A percentile compares a stretch with the other conserved stretches of the same genome.
Conservation (phyloP, 2,797 vertebrate genomes). For the Dicrostonyx torquatus region DNA sequence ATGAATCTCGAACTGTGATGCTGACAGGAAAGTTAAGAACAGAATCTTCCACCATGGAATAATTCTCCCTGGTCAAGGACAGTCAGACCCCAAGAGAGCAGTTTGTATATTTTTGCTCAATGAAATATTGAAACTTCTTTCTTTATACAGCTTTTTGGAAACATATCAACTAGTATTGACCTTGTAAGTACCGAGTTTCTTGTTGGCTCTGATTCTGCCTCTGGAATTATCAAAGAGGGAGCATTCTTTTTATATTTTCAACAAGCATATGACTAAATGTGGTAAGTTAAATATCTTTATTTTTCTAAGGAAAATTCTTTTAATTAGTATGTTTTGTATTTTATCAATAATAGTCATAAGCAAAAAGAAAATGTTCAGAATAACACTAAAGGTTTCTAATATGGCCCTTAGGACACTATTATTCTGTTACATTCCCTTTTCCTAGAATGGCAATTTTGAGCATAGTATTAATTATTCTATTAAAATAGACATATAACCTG, state of each 20-base stretch:
- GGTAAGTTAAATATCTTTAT: constrained; percentile 54
- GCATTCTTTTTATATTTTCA: constrained; percentile 63
- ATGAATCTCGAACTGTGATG: constrained; percentile 19
- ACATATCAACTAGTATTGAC: constrained; percentile 64
- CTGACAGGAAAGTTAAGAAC: constrained; percentile 41
- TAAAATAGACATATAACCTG: background rate
- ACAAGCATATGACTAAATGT: constrained; percentile 42
- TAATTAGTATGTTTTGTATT: constrained; percentile 13
- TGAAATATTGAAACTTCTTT: constrained; percentile 66
- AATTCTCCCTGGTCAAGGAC: constrained; percentile 54
- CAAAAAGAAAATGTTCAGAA: constrained; percentile 55
- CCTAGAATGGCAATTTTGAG: background rate
- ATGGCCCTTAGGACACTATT: constrained; percentile 3
- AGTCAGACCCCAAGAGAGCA: constrained; percentile 58
- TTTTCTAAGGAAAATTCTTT: constrained; percentile 62
- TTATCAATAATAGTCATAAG: constrained; percentile 32
- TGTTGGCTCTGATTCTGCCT: constrained; percentile 57
- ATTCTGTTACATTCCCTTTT: background rate
- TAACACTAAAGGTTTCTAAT: constrained; percentile 4
- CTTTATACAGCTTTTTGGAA: constrained; percentile 68
- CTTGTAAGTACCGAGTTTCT: constrained; percentile 66
- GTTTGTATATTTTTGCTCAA: constrained; percentile 72
- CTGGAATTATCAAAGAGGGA: constrained; percentile 60
- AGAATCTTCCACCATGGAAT: constrained; percentile 50
- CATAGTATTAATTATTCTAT: constrained; percentile 18